A percentile compares a stretch with the other conserved stretches of the same genome.
Evolutionary conservation across 2,888 invertebrate genomes (phyloP).

Genomic region (Exephanes ischioxanthus): DNA sequence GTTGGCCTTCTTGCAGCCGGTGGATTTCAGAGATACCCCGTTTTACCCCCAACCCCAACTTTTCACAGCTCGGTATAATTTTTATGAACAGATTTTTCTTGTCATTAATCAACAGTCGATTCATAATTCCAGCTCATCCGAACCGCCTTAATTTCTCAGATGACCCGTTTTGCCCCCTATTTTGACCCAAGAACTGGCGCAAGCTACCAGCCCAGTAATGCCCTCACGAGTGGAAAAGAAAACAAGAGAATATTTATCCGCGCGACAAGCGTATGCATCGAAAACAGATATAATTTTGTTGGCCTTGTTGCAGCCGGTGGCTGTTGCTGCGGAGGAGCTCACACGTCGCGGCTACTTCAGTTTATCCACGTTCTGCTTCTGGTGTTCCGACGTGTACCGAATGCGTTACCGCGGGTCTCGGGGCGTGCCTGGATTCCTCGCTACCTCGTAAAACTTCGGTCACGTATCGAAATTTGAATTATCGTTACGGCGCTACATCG

Average conservation of each 20-base stretch:
- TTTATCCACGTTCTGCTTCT: conserved; percentile 55
- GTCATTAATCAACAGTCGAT: no score
- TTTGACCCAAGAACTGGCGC: no score
- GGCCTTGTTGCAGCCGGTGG: neutral
- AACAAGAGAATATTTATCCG: neutral
- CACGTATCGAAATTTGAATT: conserved; percentile 66
- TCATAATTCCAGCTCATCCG: no score
- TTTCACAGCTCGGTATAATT: no score
- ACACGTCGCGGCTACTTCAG: conserved; percentile 29
- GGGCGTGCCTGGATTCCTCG: conserved; percentile 21
- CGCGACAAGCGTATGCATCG: conserved; percentile 16
- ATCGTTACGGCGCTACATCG: conserved; percentile 50
- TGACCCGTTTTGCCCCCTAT: no score
- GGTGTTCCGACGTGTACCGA: conserved; percentile 58
- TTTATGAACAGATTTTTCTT: no score
- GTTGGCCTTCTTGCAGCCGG: neutral
- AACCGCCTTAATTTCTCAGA: no score
- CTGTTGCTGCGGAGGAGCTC: conserved; percentile 7
- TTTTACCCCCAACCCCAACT: no score
- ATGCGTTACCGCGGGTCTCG: conserved; percentile 30
- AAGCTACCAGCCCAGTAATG: neutral
- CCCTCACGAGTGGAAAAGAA: neutral
- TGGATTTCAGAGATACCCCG: no score
- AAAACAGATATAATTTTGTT: conserved; percentile 14
- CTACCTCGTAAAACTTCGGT: conserved; percentile 52